Evolutionary conservation across 2,797 vertebrate genomes (phyloP).

Genomic region (Xenopus petersii): DNA sequence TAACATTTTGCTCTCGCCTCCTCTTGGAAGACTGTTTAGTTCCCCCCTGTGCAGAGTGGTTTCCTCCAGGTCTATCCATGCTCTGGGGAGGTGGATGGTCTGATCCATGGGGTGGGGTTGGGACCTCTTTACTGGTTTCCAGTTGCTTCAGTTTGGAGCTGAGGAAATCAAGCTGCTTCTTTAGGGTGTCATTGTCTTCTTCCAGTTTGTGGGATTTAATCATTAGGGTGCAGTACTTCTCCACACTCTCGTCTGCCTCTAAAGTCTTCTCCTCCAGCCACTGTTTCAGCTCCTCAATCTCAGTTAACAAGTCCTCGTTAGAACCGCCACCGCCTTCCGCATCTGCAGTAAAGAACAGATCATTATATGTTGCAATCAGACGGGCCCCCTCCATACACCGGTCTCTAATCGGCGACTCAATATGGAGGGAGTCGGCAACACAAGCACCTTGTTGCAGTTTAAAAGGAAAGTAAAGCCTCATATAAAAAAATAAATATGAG

Average conservation of each 20-base stretch:
- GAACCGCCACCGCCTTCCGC: slow-evolving; percentile 49
- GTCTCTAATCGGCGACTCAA: too few relatives aligned
- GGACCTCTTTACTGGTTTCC: slow-evolving; percentile 27
- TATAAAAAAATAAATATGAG: too few relatives aligned
- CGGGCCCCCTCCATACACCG: too few relatives aligned
- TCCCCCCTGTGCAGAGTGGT: slow-evolving; percentile 28
- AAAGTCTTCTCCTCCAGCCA: slow-evolving; percentile 70
- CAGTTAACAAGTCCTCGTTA: slow-evolving; percentile 61
- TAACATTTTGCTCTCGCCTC: slow-evolving; percentile 54
- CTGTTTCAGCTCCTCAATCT: slow-evolving; percentile 72
- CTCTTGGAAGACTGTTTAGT: slow-evolving; percentile 51
- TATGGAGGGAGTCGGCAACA: too few relatives aligned
- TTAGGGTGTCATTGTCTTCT: slow-evolving; percentile 71
- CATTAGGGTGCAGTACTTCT: slow-evolving; percentile 83
- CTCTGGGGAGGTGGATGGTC: slow-evolving; percentile 17
- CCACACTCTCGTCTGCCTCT: slow-evolving; percentile 82
- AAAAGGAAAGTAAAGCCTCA: too few relatives aligned
- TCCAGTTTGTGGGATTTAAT: slow-evolving; percentile 80
- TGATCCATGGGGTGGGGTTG: slow-evolving; percentile 28
- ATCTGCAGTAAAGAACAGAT: slow-evolving; percentile 41
- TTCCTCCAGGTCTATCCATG: slow-evolving; percentile 18
- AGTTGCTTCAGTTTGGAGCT: slow-evolving; percentile 56
- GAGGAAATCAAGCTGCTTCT: slow-evolving; percentile 68
- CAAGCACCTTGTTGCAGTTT: too few relatives aligned
- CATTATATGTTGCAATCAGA: not conserved